Base-by-base conservation (phyloP, 2,797 vertebrate genomes). In the Helicolenus hilgendorfi region DNA sequence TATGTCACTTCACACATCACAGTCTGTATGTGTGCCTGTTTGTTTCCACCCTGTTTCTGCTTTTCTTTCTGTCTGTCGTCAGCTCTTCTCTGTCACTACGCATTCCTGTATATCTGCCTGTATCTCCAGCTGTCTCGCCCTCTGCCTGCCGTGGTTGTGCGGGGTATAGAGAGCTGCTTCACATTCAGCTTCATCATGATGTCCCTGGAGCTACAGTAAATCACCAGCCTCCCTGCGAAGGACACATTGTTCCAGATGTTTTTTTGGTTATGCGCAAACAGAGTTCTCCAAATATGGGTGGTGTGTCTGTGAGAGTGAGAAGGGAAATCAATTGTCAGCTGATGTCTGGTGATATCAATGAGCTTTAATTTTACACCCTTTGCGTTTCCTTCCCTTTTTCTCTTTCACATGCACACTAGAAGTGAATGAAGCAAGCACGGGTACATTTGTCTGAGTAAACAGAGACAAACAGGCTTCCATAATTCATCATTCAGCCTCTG, bases 401-500 rank as follows among this genome's bases (percentile, higher is more conserved):
- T 85, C 27, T 45, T 67, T 72, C 71, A 67, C 75, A 82, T 63
- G 60, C 59, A 41, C 65, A 35, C 73, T 35, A 11, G 53, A 38
- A 60, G 53, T 81, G 84, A 93, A 91, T 79, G 86, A 82, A 81
- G 60, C 7, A 15, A 83, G 82, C 64, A 79, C 81, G 88, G 87
- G 60, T 63, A 74, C 35, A 65, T 85, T 90, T 6, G 84, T 93
- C 89, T 87, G 72, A 60, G 90, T 89, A 92, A 94, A 94, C 89
- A 83, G 88, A 94, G 73, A 89, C 74, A 84, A 93, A 84, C 74
- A 27, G 80, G 81, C 56, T 83, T 96, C 86, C 88, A 93, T 94
- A 93, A 95, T 96, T 96, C 84, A 95, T 96, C 77, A 76, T 79
- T 92, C 72, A 91, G 81, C 91, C 89, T 93, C 89, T 87, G 83